Conservation (phyloP, 30 jellyfish, hydroid and myxozoan genomes). For the Aurelia aurita region DNA sequence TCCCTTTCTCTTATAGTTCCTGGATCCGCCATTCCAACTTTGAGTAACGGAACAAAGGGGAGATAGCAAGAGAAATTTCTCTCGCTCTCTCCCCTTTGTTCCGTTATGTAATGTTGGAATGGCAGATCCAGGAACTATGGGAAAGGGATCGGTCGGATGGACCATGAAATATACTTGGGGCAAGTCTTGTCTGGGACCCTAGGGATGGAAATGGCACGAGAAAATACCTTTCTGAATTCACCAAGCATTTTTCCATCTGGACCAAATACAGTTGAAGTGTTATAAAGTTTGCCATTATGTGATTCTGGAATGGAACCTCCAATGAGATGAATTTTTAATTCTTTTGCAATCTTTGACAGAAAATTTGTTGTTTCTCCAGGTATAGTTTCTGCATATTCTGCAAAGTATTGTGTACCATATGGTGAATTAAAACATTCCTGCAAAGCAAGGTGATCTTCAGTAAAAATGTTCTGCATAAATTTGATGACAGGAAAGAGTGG, state of each 20-base stretch:
- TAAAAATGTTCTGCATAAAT: too few species aligned
- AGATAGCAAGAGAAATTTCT: too few species aligned
- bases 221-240: slow-evolving; percentile 69
- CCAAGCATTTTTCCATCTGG: slow-evolving; percentile 82
- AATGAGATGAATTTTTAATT: slow-evolving; percentile 50
- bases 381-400: slow-evolving; percentile 74
- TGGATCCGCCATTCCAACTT: too few species aligned
- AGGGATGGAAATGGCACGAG: background rate
- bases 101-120: too few species aligned
- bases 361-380: slow-evolving; percentile 86
- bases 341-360: slow-evolving; percentile 66
- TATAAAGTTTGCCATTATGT: slow-evolving; percentile 64
- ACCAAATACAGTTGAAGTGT: slow-evolving; percentile 76
- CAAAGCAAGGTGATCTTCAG: background rate
- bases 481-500: too few species aligned
- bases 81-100: too few species aligned
- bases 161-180: too few species aligned
- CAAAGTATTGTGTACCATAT: slow-evolving; percentile 75
- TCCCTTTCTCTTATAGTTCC: too few species aligned
- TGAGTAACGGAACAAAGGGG: too few species aligned
- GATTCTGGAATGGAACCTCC: slow-evolving; percentile 89
- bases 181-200: too few species aligned
- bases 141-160: too few species aligned
- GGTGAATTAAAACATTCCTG: slow-evolving; percentile 91
- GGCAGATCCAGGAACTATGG: too few species aligned